Evolutionary conservation across 2,797 vertebrate species (phyloP), one percentile per base, ranked within the genome.

Genomic region (Melanotaenia nigrans): DNA sequence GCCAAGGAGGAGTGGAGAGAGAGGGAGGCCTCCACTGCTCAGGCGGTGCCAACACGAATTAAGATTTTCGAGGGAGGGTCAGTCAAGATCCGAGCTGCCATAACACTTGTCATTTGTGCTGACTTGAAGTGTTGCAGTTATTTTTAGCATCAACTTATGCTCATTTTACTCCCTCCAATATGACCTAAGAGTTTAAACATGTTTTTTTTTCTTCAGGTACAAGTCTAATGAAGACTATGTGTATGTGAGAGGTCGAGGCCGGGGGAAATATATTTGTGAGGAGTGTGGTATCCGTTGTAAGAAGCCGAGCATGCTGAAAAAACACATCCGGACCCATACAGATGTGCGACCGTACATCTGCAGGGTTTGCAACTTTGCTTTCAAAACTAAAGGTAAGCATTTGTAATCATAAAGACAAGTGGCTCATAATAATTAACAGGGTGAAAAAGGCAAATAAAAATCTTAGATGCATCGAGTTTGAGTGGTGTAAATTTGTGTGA

Each of bases 41-140:
- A 96, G 92, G 89, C 95, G 71, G 95, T 96, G 90, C 97, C 97
- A 87, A 95, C 96, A 72, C 95, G 97, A 87, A 95, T 99, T 90
- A 99, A 99, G 95, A 99, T 99, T 93, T 99, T 99, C 89, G 98
- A 99, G 94, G 98, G 98, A 94, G 98, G 98, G 98, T 99, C 94
- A 96, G 97, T 93, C 36, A 30, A 51, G 60, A 74, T 68, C 78
- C 70, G 73, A 65, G 59, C 69, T 73, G 59, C 76, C 66, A 67
- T 70, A 79, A 84, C 71, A 72, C 68, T 72, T 68, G 58, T 75
- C 71, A 81, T 73, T 76, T 75, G 62, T 70, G 68, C 57, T 83
- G 82, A 86, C 71, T 69, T 76, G 71, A 68, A 66, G 45, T 49
- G 12, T 64, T 62, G 65, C 38, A 24, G 73, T 68, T 81, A 64